Base-by-base conservation (phyloP, 2,888 invertebrate species). In the Rhingia campestris region DNA sequence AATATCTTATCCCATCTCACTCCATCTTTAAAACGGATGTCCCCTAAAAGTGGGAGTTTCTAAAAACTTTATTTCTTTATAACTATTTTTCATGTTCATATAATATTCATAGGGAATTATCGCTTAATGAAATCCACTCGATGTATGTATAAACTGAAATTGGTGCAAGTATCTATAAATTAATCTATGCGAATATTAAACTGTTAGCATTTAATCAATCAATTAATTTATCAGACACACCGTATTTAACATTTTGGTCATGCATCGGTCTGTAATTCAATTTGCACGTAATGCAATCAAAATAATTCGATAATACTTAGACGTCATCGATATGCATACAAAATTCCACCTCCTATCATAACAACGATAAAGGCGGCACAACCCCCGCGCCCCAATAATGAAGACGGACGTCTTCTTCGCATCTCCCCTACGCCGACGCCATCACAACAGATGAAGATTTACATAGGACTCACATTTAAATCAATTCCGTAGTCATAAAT, bases 401-500 rank as follows among this genome's bases (percentile, higher is more conserved):
- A 30, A 22, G 53, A 14, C 51, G 49, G 39, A 7, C 7, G 0
- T 22, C n/a, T 51, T 51, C 7, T 10, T 32, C 35, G 30, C 51
- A 56, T 37, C 43, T 12, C n/a, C 12, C 0, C 35, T 2, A 4
- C 2, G 51, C 51, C 35, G 4, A 4, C 2, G 51, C 51, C 1
- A 37, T 10, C 41, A 41, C 41, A 22, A 45, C 45, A n/a, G 12
- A 10, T 7, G 7, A 3, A 14, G 12, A n/a, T 49, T 5, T 9
- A 47, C 22, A 7, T 33, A 7, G 14, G 9, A 0, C 12, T n/a
- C 53, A 54, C 79, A 73, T 79, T 79, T 67, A 77, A 82, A 77
- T 77, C 82, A 82, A 73, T 79, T 82, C 56, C 30, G 22, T 45
- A 39, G 67, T 56, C 77, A 79, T 79, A 73, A 73, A 82, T 82